Conservation (phyloP, 2,797 vertebrate species). For the Hybognathus amarus region DNA sequence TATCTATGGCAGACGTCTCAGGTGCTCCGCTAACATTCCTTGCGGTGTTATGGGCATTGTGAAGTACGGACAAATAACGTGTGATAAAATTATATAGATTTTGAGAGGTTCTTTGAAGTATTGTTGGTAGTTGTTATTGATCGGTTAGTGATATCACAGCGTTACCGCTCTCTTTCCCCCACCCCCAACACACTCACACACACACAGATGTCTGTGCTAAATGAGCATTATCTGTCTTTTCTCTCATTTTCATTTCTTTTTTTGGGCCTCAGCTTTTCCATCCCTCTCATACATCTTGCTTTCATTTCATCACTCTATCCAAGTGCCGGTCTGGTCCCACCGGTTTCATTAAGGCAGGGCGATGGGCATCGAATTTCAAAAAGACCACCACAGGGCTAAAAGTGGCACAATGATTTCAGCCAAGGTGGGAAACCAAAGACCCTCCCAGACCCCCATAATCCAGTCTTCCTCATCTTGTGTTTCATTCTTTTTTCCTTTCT, state of each 20-base stretch:
- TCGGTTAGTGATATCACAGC: conserved; percentile 38
- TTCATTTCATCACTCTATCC: conserved; percentile 35
- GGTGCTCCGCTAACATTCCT: conserved; percentile 20
- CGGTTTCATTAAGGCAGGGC: conserved; percentile 49
- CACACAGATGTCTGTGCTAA: conserved; percentile 49
- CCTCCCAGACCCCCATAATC: conserved; percentile 35
- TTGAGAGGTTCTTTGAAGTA: conserved; percentile 50
- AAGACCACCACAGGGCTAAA: conserved; percentile 55
- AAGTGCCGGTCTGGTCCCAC: conserved; percentile 3
- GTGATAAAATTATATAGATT: conserved; percentile 51
- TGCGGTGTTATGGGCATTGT: conserved; percentile 5
- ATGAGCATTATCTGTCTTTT: conserved; percentile 45
- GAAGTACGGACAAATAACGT: conserved; percentile 40
- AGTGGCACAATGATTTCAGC: conserved; percentile 58
- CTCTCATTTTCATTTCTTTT: conserved; percentile 31
- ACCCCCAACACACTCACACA: too few species aligned
- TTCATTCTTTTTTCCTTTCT: conserved; percentile 33
- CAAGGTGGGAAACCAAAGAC: conserved; percentile 54
- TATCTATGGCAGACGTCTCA: conserved; percentile 37
- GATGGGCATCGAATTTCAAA: conserved; percentile 57
- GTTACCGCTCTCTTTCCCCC: conserved; percentile 34
- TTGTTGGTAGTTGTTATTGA: conserved; percentile 48
- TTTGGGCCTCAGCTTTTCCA: conserved; percentile 25
- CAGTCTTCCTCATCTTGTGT: conserved; percentile 37
- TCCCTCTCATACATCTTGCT: conserved; percentile 26